These are phyloP conservation scores for Lepidocyrtinus sp. DNA, from an alignment of 2,888 invertebrate genomes.

Conservation along the genomic window DNA sequence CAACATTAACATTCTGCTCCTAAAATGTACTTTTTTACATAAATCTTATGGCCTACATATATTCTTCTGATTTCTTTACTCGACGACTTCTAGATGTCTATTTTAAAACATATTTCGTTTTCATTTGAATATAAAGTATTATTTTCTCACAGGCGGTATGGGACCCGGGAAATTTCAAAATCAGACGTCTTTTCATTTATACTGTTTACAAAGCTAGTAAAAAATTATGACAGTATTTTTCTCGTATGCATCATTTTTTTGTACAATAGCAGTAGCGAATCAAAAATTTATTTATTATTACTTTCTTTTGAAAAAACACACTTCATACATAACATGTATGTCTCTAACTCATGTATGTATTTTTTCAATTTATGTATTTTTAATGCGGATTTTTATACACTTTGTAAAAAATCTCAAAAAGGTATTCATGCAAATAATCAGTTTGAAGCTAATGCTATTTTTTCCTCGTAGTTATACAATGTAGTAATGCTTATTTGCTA, in stretches of 20 bases:
- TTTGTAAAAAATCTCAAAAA: conserved; percentile 48
- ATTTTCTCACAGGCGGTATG: too few relatives aligned
- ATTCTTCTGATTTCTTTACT: too few relatives aligned
- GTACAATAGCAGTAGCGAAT: conserved; percentile 44
- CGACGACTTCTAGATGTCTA: too few relatives aligned
- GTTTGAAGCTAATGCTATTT: too few relatives aligned
- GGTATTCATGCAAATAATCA: conserved; percentile 36
- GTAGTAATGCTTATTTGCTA: too few relatives aligned
- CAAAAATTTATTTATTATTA: conserved; percentile 10
- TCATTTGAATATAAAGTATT: too few relatives aligned
- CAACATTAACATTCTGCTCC: background rate
- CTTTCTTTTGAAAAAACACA: conserved; percentile 20
- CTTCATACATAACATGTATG: background rate
- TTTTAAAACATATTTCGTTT: too few relatives aligned
- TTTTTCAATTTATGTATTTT: background rate
- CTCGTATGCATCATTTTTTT: conserved; percentile 42
- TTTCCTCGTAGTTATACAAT: background rate
- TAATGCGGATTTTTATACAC: conserved; percentile 28
- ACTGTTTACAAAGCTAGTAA: too few relatives aligned
- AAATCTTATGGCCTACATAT: too few relatives aligned
- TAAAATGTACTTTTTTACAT: too few relatives aligned
- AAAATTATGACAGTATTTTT: background rate
- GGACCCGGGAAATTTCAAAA: too few relatives aligned
- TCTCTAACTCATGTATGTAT: background rate
- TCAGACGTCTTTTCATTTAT: too few relatives aligned